Evolutionary conservation across 2,113 vertebrate species (phyloP).

Genomic region (Thunnus maccoyii): DNA sequence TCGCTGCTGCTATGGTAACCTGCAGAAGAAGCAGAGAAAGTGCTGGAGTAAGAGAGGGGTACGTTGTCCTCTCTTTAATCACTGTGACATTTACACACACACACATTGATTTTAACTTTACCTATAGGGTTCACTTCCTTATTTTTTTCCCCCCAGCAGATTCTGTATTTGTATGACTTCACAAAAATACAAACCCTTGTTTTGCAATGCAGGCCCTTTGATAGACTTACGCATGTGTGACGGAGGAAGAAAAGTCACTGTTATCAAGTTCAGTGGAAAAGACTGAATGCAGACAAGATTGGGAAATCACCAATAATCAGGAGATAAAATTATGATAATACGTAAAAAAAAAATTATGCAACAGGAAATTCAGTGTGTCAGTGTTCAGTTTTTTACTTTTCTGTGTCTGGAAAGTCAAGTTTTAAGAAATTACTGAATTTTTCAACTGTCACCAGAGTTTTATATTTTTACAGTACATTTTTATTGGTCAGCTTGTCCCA

Average conservation of each 20-base stretch:
- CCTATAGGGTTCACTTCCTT: conserved; percentile 21
- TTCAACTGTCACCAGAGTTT: background rate
- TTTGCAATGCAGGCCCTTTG: background rate
- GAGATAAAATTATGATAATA: background rate
- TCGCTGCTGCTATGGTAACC: conserved; percentile 82
- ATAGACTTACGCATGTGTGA: background rate
- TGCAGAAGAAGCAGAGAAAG: conserved; percentile 67
- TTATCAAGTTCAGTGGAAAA: background rate
- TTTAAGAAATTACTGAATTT: background rate
- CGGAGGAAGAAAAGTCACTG: background rate
- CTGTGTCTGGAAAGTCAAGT: background rate
- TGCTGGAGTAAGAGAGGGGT: conserved; percentile 36
- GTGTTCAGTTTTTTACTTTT: background rate
- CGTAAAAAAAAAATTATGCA: background rate
- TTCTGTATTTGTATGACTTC: background rate
- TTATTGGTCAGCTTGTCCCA: background rate
- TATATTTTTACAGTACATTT: too few species aligned
- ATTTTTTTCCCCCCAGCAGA: background rate
- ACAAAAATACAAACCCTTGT: background rate
- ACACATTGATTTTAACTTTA: conserved; percentile 5
- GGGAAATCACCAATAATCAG: background rate
- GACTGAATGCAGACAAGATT: background rate
- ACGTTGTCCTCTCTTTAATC: conserved; percentile 55
- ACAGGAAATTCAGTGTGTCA: background rate
- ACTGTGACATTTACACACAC: conserved; percentile 53